phyloP scores from a whole-genome alignment of 1,140 invertebrate species.

The Cherax destructor region DNA sequence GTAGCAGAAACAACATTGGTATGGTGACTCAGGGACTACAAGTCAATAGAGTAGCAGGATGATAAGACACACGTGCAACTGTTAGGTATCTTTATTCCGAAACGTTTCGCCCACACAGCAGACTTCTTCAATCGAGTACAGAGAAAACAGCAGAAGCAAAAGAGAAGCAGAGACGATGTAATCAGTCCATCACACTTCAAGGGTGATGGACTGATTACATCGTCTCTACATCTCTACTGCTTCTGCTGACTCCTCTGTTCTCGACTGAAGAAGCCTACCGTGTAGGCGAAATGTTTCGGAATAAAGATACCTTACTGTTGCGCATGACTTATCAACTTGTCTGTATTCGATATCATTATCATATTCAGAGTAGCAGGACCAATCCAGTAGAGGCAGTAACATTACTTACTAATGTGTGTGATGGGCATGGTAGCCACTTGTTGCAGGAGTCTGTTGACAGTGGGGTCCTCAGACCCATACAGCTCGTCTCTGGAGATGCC shows the following conservation, averaged over 20 bases:
- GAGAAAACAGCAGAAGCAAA: no score
- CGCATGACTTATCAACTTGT: background rate
- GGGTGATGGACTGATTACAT: no score
- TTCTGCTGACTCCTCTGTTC: no score
- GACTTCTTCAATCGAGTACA: no score
- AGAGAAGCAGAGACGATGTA: no score
- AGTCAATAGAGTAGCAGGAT: background rate
- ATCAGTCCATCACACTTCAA: no score
- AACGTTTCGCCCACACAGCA: no score
- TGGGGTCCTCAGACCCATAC: slow-evolving; percentile 44
- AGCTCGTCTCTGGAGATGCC: slow-evolving; percentile 55
- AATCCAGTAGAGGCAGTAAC: background rate
- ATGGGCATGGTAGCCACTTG: slow-evolving; percentile 45
- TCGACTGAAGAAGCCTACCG: no score
- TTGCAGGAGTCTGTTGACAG: slow-evolving; percentile 43
- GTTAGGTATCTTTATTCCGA: no score
- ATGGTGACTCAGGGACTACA: no score
- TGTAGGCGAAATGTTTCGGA: no score
- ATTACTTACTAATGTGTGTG: slow-evolving; percentile 54
- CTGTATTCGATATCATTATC: background rate
- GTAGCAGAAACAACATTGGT: background rate
- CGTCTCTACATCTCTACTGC: no score
- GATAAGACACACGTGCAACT: background rate
- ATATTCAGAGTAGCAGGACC: background rate
- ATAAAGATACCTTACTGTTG: background rate